These are phyloP conservation scores for Patella pellucida DNA, from an alignment of 2,888 invertebrate species.

Conservation along the genomic window DNA sequence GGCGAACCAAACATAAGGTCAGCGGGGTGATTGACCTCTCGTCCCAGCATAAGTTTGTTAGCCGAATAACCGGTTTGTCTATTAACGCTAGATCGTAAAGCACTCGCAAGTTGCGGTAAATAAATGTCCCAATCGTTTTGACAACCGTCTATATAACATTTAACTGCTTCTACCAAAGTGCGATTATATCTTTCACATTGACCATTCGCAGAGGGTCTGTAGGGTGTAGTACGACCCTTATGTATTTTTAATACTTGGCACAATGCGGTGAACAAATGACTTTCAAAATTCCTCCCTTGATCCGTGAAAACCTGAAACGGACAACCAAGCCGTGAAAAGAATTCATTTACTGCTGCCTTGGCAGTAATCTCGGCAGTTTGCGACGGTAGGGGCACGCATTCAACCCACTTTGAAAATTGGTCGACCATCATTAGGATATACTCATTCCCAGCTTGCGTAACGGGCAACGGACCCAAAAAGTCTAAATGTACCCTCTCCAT, in stretches of 20 bases:
- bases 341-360: too few relatives aligned
- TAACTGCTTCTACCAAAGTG: constrained; percentile 23
- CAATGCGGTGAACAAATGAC: constrained; percentile 20
- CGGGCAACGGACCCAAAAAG: neutral
- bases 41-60: constrained; percentile 13
- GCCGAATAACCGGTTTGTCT: neutral
- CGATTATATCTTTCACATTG: constrained; percentile 21
- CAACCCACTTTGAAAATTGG: neutral
- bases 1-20: too few relatives aligned
- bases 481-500: neutral
- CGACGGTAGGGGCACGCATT: neutral
- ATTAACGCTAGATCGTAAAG: constrained; percentile 18
- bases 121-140: too few relatives aligned
- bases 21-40: neutral
- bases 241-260: constrained; percentile 26
- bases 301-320: neutral
- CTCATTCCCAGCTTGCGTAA: neutral
- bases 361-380: too few relatives aligned
- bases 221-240: constrained; percentile 26
- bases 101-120: too few relatives aligned
- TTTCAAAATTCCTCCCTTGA: constrained; percentile 28
- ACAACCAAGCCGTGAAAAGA: neutral
- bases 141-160: too few relatives aligned
- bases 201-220: constrained; percentile 25
- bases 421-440: neutral